Conservation (phyloP, 2,888 invertebrate species). For the Biston stratarius region DNA sequence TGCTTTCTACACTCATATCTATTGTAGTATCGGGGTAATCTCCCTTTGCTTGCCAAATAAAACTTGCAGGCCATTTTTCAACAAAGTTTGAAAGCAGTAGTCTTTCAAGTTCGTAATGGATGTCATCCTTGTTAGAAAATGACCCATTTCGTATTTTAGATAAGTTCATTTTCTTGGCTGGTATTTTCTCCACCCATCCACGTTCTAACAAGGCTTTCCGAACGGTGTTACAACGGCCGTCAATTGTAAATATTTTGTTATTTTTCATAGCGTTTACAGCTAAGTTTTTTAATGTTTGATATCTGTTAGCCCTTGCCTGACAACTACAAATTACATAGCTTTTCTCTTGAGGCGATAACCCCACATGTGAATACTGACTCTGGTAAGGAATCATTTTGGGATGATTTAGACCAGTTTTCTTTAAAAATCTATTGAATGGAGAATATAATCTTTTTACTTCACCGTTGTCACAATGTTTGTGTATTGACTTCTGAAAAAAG, state of each 20-base stretch:
- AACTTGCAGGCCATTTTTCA: conserved; percentile 68
- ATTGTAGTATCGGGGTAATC: conserved; percentile 53
- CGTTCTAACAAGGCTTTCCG: conserved; percentile 86
- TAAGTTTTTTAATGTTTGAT: conserved; percentile 69
- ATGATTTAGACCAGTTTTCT: conserved; percentile 35
- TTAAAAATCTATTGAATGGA: conserved; percentile 56
- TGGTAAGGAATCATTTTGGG: conserved; percentile 43
- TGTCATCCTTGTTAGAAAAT: conserved; percentile 56
- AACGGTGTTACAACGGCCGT: conserved; percentile 82
- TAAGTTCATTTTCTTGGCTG: conserved; percentile 71
- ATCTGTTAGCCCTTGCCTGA: conserved; percentile 63
- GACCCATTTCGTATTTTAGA: conserved; percentile 66
- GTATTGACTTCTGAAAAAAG: conserved; percentile 29
- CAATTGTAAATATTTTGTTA: conserved; percentile 85
- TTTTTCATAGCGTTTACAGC: conserved; percentile 80
- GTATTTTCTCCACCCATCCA: conserved; percentile 92
- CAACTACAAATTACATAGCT: conserved; percentile 69
- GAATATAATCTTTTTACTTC: conserved; percentile 53
- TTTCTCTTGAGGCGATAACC: conserved; percentile 74
- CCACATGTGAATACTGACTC: conserved; percentile 48
- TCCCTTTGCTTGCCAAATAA: conserved; percentile 72
- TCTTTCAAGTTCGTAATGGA: conserved; percentile 69
- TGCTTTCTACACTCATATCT: conserved; percentile 60
- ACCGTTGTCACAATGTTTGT: conserved; percentile 45
- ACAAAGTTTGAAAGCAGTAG: conserved; percentile 76